These are phyloP conservation scores for Pyrgilauda ruficollis DNA, from an alignment of 2,113 vertebrate species.

Conservation along the genomic window DNA sequence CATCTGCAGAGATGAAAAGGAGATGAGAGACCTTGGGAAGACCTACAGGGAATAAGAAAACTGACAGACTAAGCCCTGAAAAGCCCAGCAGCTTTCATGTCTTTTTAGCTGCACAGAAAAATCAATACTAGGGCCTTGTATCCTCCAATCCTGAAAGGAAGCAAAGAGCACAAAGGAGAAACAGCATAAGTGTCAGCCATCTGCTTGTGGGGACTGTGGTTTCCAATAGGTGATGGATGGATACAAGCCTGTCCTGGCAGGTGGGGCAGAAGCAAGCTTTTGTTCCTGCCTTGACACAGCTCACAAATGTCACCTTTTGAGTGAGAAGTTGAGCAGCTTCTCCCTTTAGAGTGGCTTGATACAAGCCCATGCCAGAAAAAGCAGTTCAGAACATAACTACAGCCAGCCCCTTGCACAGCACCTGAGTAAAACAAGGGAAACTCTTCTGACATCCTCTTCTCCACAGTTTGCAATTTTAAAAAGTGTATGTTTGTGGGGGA, in stretches of 20 bases:
- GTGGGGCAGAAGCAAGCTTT: neutral
- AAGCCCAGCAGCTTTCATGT: neutral
- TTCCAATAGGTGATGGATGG: neutral
- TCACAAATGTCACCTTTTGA: neutral
- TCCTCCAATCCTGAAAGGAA: neutral
- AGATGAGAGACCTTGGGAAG: neutral
- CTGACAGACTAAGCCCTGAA: neutral
- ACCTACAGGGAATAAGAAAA: neutral
- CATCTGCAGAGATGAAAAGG: neutral
- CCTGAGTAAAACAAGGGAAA: neutral
- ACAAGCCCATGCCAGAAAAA: neutral
- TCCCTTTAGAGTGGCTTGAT: neutral
- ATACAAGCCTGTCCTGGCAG: neutral
- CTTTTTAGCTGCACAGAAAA: neutral
- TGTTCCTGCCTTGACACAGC: neutral
- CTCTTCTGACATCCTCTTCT: neutral
- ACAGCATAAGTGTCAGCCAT: neutral
- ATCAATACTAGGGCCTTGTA: neutral
- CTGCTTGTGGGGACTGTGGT: neutral
- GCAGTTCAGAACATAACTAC: neutral
- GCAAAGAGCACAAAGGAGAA: slow-evolving; percentile 3
- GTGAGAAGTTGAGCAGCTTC: neutral
- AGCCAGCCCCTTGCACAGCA: neutral
- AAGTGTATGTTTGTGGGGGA: neutral
- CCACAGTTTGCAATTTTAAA: neutral